phyloP scores from a whole-genome alignment of 2,797 vertebrate genomes.

The Mico argentatus region DNA sequence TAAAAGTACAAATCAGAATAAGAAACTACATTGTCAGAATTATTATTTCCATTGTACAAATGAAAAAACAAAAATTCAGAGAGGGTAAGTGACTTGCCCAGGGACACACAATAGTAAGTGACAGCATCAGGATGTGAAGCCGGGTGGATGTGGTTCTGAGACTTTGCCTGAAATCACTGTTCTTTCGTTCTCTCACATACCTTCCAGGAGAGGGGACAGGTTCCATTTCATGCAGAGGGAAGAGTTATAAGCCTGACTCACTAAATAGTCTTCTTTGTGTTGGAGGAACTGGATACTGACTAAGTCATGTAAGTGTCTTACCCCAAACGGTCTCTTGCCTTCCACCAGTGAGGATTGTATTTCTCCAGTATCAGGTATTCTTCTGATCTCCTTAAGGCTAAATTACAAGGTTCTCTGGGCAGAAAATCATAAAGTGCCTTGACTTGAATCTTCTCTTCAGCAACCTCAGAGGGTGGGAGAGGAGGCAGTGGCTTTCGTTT shows the following conservation, averaged over 20 bases:
- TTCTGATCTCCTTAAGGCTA: slow-evolving; percentile 87
- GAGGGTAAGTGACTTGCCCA: not conserved
- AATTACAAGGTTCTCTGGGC: slow-evolving; percentile 87
- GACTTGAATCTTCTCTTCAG: slow-evolving; percentile 81
- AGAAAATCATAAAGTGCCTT: slow-evolving; percentile 91
- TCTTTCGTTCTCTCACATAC: not conserved
- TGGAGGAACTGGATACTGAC: not conserved
- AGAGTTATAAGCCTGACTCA: not conserved
- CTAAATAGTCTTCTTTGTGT: not conserved
- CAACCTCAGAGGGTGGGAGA: slow-evolving; percentile 75
- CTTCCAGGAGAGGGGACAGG: accelerated
- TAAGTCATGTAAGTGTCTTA: slow-evolving; percentile 67
- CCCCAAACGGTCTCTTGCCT: slow-evolving; percentile 90
- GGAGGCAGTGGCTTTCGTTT: slow-evolving; percentile 89
- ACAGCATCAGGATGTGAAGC: not conserved
- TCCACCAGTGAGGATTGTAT: slow-evolving; percentile 92
- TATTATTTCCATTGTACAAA: slow-evolving; percentile 15
- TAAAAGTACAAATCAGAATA: not conserved
- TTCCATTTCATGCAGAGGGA: not conserved
- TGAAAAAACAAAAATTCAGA: not conserved
- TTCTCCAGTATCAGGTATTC: slow-evolving; percentile 91
- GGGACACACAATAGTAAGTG: not conserved
- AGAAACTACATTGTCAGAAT: not conserved
- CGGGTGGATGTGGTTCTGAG: not conserved
- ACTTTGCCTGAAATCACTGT: not conserved